phyloP scores from a whole-genome alignment of 2,113 vertebrate species.

The Poeciliopsis occidentalis region DNA sequence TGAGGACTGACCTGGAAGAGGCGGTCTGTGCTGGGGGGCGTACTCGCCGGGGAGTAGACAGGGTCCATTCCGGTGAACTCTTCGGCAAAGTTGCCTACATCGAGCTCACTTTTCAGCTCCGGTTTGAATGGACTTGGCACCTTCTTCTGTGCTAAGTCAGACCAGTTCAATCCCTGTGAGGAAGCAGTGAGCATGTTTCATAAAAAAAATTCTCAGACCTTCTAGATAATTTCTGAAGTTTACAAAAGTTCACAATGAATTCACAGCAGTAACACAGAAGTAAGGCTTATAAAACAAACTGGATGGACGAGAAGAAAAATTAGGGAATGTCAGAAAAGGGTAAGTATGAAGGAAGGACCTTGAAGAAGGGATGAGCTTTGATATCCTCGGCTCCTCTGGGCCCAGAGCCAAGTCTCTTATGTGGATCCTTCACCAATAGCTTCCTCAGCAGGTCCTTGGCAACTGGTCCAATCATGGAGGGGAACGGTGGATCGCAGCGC shows the following conservation, averaged over 20 bases:
- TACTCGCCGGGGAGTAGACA: slow-evolving; percentile 89
- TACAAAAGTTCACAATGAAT: too few relatives aligned
- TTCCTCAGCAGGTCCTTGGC: slow-evolving; percentile 88
- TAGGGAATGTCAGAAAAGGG: too few relatives aligned
- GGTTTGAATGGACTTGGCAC: slow-evolving; percentile 87
- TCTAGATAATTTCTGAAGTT: too few relatives aligned
- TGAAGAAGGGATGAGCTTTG: slow-evolving; percentile 88
- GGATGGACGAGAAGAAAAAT: too few relatives aligned
- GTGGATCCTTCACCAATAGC: slow-evolving; percentile 89
- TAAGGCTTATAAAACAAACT: neutral
- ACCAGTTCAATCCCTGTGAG: slow-evolving; percentile 86
- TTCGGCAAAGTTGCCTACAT: slow-evolving; percentile 90
- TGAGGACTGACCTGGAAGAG: slow-evolving; percentile 84
- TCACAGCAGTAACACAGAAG: neutral
- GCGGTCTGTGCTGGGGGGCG: slow-evolving; percentile 87
- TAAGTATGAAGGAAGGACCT: slow-evolving; percentile 72
- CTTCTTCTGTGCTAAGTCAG: slow-evolving; percentile 83
- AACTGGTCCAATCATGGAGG: slow-evolving; percentile 83
- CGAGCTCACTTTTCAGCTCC: slow-evolving; percentile 88
- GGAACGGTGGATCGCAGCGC: slow-evolving; percentile 89
- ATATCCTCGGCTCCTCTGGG: slow-evolving; percentile 86
- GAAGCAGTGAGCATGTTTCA: neutral
- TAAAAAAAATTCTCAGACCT: neutral
- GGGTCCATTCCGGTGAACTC: slow-evolving; percentile 93
- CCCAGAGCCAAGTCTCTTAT: slow-evolving; percentile 88